Evolutionary conservation across 2,888 invertebrate genomes (phyloP).

Genomic region (Mythimna pallens): DNA sequence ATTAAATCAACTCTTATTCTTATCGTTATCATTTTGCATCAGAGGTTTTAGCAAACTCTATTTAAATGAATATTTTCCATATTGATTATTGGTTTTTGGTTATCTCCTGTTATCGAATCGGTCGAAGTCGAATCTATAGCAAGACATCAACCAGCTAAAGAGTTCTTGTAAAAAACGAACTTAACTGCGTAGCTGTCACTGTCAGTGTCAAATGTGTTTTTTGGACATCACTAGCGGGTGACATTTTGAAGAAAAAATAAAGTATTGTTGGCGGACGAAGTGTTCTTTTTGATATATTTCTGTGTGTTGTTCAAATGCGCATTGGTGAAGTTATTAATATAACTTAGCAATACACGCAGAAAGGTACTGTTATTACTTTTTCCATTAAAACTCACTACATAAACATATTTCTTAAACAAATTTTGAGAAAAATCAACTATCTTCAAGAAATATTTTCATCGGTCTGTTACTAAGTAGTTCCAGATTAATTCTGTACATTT

Average conservation of each 20-base stretch:
- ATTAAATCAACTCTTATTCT: conserved; percentile 1
- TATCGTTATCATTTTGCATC: neutral
- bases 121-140: too few relatives aligned
- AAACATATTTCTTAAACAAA: neutral
- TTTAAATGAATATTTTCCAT: neutral
- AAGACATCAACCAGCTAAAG: too few relatives aligned
- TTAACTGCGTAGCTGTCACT: conserved; percentile 3
- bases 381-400: neutral
- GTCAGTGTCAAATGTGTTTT: conserved; percentile 6
- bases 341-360: neutral
- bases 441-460: conserved; percentile 10
- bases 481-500: neutral
- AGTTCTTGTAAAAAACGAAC: too few relatives aligned
- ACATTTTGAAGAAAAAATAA: conserved; percentile 22
- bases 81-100: neutral
- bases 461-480: neutral
- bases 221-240: conserved; percentile 25
- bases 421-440: conserved; percentile 5
- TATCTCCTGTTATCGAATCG: neutral
- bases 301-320: conserved; percentile 13
- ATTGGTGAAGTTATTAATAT: neutral
- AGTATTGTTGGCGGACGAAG: conserved; percentile 1
- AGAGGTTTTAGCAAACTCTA: neutral
- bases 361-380: conserved; percentile 27
- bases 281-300: neutral